Percentiles rank a stretch among this genome's conserved stretches.
These are phyloP conservation scores for Eristalis tenax DNA, from an alignment of 2,888 invertebrate species.

Conservation along the genomic window DNA sequence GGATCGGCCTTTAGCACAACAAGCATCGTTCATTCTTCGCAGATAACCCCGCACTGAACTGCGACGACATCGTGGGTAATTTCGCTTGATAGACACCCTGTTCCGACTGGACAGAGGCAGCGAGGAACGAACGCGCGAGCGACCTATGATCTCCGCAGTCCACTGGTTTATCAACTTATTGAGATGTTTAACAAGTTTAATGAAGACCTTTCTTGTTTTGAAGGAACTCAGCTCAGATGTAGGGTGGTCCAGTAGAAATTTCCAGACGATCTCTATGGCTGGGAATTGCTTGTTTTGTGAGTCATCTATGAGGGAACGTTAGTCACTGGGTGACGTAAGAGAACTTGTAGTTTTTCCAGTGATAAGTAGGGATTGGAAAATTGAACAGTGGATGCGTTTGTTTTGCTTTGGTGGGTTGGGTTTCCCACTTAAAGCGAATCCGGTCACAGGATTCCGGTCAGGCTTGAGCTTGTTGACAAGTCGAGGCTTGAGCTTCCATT, in stretches of 20 bases:
- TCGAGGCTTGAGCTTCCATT: too few species aligned
- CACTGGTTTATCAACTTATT: constrained; percentile 44
- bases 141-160: constrained; percentile 35
- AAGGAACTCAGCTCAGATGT: not conserved
- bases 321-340: not conserved
- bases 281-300: not conserved
- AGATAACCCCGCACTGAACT: constrained; percentile 53
- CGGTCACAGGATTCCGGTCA: too few species aligned
- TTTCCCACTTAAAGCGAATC: too few species aligned
- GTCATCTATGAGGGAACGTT: not conserved
- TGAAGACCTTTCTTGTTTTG: not conserved
- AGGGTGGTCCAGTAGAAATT: not conserved
- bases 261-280: not conserved
- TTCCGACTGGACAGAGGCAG: constrained; percentile 8
- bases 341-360: not conserved
- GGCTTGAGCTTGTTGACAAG: too few species aligned
- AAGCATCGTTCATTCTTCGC: constrained; percentile 13
- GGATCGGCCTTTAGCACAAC: constrained; percentile 11
- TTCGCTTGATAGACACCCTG: constrained; percentile 40
- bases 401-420: too few species aligned
- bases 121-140: constrained; percentile 8
- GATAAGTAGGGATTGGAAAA: too few species aligned
- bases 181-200: constrained; percentile 31
- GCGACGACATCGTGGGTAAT: constrained; percentile 43
- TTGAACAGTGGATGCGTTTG: too few species aligned